Evolutionary conservation across 2,113 vertebrate species (phyloP).

Genomic region (Malurus cyaneus): DNA sequence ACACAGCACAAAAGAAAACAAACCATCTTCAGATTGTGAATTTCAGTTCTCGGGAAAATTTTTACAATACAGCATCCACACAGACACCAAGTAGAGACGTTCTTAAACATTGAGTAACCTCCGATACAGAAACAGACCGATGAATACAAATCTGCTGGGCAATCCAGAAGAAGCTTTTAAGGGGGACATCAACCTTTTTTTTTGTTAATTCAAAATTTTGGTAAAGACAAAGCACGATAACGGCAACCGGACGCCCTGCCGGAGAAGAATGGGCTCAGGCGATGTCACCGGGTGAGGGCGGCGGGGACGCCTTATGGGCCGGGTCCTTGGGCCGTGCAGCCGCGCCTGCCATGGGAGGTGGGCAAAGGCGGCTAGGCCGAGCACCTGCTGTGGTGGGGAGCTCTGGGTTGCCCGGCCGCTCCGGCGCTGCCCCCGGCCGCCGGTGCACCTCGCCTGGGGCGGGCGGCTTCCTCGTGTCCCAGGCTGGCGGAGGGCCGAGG

Average conservation of each 20-base stretch:
- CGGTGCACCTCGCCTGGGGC: background rate
- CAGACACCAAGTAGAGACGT: no score
- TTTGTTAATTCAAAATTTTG: constrained; percentile 36
- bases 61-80: background rate
- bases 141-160: background rate
- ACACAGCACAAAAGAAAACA: background rate
- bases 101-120: background rate
- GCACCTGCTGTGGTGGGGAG: background rate
- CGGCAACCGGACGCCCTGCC: rapidly evolving
- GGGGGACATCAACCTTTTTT: background rate
- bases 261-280: background rate
- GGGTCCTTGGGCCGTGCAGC: rapidly evolving
- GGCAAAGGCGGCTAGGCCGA: background rate
- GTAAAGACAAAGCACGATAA: no score
- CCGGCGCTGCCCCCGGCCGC: background rate
- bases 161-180: background rate
- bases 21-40: background rate
- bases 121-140: background rate
- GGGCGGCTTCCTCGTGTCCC: background rate
- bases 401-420: background rate
- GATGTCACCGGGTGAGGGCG: rapidly evolving
- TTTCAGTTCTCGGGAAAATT: background rate
- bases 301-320: no score
- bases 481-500: background rate
- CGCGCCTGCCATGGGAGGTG: rapidly evolving